These are phyloP conservation scores for Drosophila anomelani DNA, from an alignment of 2,888 invertebrate genomes.

Conservation along the genomic window DNA sequence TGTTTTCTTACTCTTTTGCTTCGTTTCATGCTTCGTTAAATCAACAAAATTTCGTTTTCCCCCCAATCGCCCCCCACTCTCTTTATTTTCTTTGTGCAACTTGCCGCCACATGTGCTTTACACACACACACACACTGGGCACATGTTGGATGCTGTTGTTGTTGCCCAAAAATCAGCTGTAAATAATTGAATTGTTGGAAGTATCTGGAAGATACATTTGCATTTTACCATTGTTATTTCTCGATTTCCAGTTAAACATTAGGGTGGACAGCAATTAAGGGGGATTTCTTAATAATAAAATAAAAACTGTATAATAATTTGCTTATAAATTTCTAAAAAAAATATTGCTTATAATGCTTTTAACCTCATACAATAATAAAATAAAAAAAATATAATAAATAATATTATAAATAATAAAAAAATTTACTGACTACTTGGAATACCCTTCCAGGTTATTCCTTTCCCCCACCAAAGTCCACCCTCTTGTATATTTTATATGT, in stretches of 20 bases:
- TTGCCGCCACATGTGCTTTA: conserved; percentile 28
- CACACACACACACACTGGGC: conserved; percentile 20
- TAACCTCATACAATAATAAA: neutral
- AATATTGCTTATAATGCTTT: neutral
- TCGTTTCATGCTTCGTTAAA: conserved; percentile 43
- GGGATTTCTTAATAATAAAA: neutral
- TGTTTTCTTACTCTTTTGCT: conserved; percentile 21
- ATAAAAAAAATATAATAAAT: neutral
- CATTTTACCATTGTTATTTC: conserved; percentile 20
- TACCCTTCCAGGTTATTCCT: neutral
- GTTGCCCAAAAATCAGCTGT: conserved; percentile 33
- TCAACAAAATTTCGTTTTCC: conserved; percentile 35
- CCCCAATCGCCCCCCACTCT: neutral
- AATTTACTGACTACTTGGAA: no score
- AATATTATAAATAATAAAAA: neutral
- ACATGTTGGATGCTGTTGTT: conserved; percentile 14
- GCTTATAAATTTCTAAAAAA: neutral
- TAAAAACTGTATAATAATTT: neutral
- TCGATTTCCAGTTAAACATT: conserved; percentile 9
- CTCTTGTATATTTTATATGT: conserved; percentile 10
- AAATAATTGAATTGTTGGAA: conserved; percentile 45
- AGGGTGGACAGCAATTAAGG: conserved; percentile 10
- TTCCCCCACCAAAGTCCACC: neutral
- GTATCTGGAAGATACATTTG: conserved; percentile 30
- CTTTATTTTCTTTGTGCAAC: conserved; percentile 23